Percentiles rank a stretch among this genome's conserved stretches.
These are phyloP conservation scores for Lasioglossum zephyrum DNA, from an alignment of 2,888 invertebrate species.

Conservation along the genomic window DNA sequence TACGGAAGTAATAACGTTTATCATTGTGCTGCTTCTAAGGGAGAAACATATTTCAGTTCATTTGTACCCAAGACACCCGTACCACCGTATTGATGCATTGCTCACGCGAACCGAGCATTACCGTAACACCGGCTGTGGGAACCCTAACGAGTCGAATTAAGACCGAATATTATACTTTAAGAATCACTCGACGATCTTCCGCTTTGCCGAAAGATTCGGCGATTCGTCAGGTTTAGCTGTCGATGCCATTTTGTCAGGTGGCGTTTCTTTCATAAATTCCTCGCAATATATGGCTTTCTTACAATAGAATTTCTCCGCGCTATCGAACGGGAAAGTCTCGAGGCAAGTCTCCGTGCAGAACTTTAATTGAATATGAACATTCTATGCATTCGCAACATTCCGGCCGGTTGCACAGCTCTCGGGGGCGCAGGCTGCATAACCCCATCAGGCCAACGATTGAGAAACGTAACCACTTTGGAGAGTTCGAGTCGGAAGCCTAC, in stretches of 20 bases:
- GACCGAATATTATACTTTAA: neutral
- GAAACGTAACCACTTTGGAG: neutral
- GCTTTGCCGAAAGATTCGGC: neutral
- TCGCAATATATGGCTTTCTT: neutral
- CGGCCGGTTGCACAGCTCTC: neutral
- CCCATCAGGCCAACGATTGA: neutral
- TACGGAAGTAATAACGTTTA: slow-evolving; percentile 58
- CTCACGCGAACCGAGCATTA: slow-evolving; percentile 3
- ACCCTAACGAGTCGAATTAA: slow-evolving; percentile 17
- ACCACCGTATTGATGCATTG: slow-evolving; percentile 41
- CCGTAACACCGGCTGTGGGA: neutral
- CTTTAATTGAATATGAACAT: slow-evolving; percentile 1
- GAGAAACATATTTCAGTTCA: slow-evolving; percentile 49
- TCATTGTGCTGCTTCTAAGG: slow-evolving; percentile 49
- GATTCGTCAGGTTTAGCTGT: neutral
- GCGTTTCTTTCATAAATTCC: too few relatives aligned
- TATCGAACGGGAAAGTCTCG: neutral
- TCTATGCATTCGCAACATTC: neutral
- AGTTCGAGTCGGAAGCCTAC: neutral
- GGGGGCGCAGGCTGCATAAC: neutral
- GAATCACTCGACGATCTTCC: neutral
- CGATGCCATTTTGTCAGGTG: too few relatives aligned
- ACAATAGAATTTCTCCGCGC: neutral
- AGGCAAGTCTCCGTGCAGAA: neutral
- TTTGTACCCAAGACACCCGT: slow-evolving; percentile 36